Evolutionary conservation across 2,888 invertebrate genomes (phyloP).

Genomic region (Nephrotoma flavescens): DNA sequence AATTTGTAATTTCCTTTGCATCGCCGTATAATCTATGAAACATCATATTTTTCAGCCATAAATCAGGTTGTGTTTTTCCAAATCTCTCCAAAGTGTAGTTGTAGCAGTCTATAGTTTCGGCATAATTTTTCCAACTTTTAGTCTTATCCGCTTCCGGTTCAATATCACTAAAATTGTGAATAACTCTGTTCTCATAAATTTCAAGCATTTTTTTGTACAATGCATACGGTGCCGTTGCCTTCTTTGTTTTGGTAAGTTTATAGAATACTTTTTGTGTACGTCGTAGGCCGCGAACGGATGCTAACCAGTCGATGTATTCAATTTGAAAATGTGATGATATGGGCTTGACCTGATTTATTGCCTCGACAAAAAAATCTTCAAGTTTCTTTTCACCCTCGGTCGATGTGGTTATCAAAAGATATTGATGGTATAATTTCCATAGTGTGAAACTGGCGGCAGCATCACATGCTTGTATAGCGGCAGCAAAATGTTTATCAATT

Average conservation of each 20-base stretch:
- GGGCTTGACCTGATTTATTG: conserved; percentile 17
- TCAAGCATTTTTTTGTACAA: background rate
- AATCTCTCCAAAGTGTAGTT: conserved; percentile 49
- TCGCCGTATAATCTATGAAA: conserved; percentile 52
- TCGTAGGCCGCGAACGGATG: conserved; percentile 31
- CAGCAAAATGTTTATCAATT: conserved; percentile 15
- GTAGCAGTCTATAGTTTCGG: conserved; percentile 41
- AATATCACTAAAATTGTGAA: conserved; percentile 28
- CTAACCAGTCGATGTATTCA: conserved; percentile 21
- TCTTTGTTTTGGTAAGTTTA: conserved; percentile 36
- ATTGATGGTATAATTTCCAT: conserved; percentile 22
- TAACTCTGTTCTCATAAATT: background rate
- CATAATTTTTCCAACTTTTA: conserved; percentile 25
- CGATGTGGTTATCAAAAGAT: conserved; percentile 20
- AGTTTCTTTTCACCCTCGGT: conserved; percentile 15
- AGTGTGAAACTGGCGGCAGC: conserved; percentile 15
- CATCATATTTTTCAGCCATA: conserved; percentile 60
- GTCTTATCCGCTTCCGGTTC: conserved; percentile 22
- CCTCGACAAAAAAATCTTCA: conserved; percentile 13
- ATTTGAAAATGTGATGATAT: conserved; percentile 21
- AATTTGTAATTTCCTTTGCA: conserved; percentile 33
- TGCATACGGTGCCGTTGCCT: conserved; percentile 28
- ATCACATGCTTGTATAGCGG: conserved; percentile 10
- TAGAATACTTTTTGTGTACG: conserved; percentile 47
- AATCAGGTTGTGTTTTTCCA: conserved; percentile 44